These are phyloP conservation scores for Odontocolon sp. DNA, from an alignment of 2,888 invertebrate genomes.

Conservation along the genomic window DNA sequence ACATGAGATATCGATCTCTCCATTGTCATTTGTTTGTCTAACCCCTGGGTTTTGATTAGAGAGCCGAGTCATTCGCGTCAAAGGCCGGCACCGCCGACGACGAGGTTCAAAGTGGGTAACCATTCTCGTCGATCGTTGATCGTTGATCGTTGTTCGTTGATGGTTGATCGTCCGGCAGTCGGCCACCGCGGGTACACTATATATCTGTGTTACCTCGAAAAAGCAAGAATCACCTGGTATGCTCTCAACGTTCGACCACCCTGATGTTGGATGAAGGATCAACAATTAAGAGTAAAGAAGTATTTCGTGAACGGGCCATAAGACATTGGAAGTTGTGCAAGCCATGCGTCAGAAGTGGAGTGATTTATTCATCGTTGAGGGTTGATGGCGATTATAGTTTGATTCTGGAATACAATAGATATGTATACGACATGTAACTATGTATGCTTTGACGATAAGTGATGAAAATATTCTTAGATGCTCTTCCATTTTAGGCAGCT, in stretches of 20 bases:
- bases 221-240: constrained; percentile 43
- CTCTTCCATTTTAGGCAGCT: too few relatives aligned
- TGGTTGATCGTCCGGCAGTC: constrained; percentile 8
- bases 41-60: constrained; percentile 70
- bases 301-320: constrained; percentile 26
- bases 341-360: constrained; percentile 3
- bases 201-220: constrained; percentile 15
- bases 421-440: too few relatives aligned
- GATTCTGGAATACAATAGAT: too few relatives aligned
- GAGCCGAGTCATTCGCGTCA: constrained; percentile 78
- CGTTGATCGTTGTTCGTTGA: not conserved
- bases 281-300: constrained; percentile 38
- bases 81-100: constrained; percentile 67
- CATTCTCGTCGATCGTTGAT: not conserved
- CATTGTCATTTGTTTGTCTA: constrained; percentile 81
- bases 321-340: not conserved
- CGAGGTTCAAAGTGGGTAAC: constrained; percentile 7
- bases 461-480: too few relatives aligned
- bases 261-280: constrained; percentile 41
- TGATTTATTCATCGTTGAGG: constrained; percentile 48
- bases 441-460: too few relatives aligned
- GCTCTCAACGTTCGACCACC: constrained; percentile 51
- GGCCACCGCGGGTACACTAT: constrained; percentile 19
- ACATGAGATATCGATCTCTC: constrained; percentile 72
- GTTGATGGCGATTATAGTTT: too few relatives aligned